phyloP scores from a whole-genome alignment of 1,140 invertebrate species.

The Heliconius hermathena region DNA sequence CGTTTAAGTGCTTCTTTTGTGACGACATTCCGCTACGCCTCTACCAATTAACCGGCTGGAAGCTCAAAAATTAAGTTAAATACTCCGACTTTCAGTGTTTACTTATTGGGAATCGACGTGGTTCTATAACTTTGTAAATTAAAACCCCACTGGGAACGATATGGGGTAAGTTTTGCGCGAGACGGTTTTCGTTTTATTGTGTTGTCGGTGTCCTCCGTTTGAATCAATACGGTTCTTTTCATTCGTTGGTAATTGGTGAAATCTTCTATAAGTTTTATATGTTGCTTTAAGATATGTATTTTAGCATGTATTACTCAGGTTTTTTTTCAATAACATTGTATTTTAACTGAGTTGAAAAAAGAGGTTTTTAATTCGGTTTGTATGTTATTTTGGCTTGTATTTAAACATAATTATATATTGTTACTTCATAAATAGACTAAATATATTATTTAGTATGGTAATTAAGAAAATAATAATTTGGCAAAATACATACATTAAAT shows the following conservation, averaged over 20 bases:
- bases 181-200: slow-evolving; percentile 45
- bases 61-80: slow-evolving; percentile 79
- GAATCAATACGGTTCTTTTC: slow-evolving; percentile 43
- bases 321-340: too few species aligned
- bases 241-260: neutral
- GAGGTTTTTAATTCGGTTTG: too few species aligned
- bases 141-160: slow-evolving; percentile 60
- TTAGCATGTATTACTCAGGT: too few species aligned
- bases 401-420: too few species aligned
- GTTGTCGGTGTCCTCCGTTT: slow-evolving; percentile 28
- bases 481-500: neutral
- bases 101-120: slow-evolving; percentile 70
- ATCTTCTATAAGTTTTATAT: neutral
- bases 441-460: neutral
- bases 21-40: slow-evolving; percentile 69
- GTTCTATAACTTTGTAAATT: slow-evolving; percentile 71
- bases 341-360: too few species aligned
- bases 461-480: neutral
- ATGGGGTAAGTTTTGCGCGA: slow-evolving; percentile 48
- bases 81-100: slow-evolving; percentile 72
- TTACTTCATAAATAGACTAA: neutral
- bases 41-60: slow-evolving; percentile 71
- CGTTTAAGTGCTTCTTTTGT: slow-evolving; percentile 80
- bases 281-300: neutral
- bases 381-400: too few species aligned